A percentile compares a stretch with the other conserved stretches of the same genome.
phyloP scores from a whole-genome alignment of 2,888 invertebrate genomes.

The Troglohyphantes excavatus region DNA sequence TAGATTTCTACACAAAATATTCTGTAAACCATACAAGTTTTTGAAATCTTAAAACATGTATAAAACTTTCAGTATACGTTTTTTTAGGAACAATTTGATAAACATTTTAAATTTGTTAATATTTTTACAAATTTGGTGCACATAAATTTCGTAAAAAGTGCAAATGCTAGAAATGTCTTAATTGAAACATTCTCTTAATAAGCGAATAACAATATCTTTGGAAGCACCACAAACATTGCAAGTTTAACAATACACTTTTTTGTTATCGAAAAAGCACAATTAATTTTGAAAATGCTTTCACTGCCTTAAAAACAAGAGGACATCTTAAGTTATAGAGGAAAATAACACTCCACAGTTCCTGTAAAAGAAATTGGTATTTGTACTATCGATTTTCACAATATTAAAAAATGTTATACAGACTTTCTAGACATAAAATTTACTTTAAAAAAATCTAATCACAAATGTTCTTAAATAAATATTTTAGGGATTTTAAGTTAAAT shows the following conservation, averaged over 20 bases:
- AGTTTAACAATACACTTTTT: slow-evolving; percentile 50
- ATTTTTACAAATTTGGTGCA: slow-evolving; percentile 3
- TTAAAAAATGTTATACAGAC: too few relatives aligned
- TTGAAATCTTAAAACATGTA: not conserved
- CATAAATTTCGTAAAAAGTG: not conserved
- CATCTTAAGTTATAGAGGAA: not conserved
- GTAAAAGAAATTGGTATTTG: not conserved
- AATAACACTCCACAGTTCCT: slow-evolving; percentile 10
- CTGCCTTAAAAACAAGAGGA: slow-evolving; percentile 41
- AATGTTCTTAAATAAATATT: too few relatives aligned
- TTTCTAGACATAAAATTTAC: too few relatives aligned
- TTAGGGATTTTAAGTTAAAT: too few relatives aligned
- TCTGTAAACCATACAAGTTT: not conserved
- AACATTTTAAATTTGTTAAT: not conserved
- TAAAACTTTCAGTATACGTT: not conserved
- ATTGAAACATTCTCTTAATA: not conserved
- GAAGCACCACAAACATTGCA: slow-evolving; percentile 71
- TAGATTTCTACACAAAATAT: not conserved
- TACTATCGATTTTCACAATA: too few relatives aligned
- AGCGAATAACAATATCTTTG: slow-evolving; percentile 33
- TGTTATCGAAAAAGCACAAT: slow-evolving; percentile 27
- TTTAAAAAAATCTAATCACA: too few relatives aligned
- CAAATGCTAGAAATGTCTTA: not conserved
- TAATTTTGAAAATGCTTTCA: slow-evolving; percentile 40
- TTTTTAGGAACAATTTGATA: not conserved